Evolutionary conservation across 1,140 invertebrate genomes (phyloP).

Genomic region (Cryptotermes secundus): DNA sequence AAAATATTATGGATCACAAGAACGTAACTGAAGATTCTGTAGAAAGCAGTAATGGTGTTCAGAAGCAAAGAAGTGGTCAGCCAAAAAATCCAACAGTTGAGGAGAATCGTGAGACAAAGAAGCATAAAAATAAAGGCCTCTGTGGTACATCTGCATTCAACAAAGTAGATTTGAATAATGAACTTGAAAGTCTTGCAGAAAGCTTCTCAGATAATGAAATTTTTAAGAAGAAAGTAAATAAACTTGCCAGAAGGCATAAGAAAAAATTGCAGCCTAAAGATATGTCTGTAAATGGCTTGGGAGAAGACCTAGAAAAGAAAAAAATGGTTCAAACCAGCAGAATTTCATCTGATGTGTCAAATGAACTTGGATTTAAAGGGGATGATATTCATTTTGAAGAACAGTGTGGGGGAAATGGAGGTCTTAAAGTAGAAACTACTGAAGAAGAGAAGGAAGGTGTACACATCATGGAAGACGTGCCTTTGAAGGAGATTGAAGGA

Average conservation of each 20-base stretch:
- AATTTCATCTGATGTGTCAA: background rate
- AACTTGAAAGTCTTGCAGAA: background rate
- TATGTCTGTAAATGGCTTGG: background rate
- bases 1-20: background rate
- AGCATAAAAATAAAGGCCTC: background rate
- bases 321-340: background rate
- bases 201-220: background rate
- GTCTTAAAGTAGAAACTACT: background rate
- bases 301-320: background rate
- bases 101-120: background rate
- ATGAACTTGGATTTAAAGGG: background rate
- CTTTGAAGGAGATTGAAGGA: background rate
- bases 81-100: background rate
- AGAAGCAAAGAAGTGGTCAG: background rate
- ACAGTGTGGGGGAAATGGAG: background rate
- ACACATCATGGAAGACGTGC: background rate
- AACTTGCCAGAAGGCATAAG: background rate
- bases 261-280: background rate
- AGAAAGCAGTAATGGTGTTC: background rate
- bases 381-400: background rate
- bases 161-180: background rate
- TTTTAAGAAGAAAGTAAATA: background rate
- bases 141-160: background rate
- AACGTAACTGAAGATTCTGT: background rate
- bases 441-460: background rate